Base-by-base conservation (phyloP, 2,113 vertebrate genomes). In the Hiodon alosoides region DNA sequence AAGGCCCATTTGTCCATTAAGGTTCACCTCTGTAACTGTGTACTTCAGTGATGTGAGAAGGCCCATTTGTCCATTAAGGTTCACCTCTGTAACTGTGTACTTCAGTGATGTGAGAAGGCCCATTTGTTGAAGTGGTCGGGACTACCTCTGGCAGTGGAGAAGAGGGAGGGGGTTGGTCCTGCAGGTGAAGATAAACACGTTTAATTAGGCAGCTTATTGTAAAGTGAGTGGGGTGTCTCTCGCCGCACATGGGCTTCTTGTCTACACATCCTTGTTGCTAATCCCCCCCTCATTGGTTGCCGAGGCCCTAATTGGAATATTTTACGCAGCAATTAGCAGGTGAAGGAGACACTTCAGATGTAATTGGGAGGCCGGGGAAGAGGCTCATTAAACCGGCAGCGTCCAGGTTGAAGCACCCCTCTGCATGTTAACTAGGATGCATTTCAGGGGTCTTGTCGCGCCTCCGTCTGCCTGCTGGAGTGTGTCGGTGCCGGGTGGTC, bases 221-320 rank as follows among this genome's bases (percentile, higher is more conserved):
- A 89, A 88, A 86, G 85, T 85, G 87, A 87, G 14, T 13, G 51
- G 10, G 0, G 48, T 14, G 66, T 67, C 3, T 17, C 14, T 46
- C 51, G n/a, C 13, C 16, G 69, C 14, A 10, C 54, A 16, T n/a
- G 46, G 54, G 13, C 66, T 48, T 8, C 66, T 85, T 59, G 67
- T 72, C 82, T 77, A 73, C 85, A 80, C 64, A 79, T 86, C 87
- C 82, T 86, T 79, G 82, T 77, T 83, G 80, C 85, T 90, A 85
- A 90, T 87, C 86, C 87, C 83, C 81, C 83, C 81, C 85, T 91
- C 87, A 85, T 88, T 90, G 89, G 72, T 80, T 87, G 83, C 80
- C 79, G 79, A 80, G 81, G 85, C 82, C 31, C 92, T 94, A 89
- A 95, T 94, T 94, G 87, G 90, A 92, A 93, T 93, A 93, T 93